Evolutionary conservation across 1,140 invertebrate genomes (phyloP).

Genomic region (Hydropsyche tenuis): DNA sequence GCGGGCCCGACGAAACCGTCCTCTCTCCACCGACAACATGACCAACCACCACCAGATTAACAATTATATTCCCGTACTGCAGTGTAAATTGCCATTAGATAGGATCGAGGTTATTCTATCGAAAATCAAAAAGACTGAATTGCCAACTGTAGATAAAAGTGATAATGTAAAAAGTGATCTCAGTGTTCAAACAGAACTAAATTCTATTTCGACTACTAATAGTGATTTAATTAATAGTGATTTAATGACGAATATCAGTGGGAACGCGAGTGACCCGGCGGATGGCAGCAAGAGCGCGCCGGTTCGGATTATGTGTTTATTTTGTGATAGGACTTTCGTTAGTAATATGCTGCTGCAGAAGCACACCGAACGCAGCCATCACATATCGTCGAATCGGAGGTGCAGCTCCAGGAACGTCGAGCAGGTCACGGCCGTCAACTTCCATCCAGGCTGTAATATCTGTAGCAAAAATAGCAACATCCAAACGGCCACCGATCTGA

Average conservation of each 20-base stretch:
- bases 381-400: slow-evolving; percentile 53
- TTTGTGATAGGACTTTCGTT: slow-evolving; percentile 68
- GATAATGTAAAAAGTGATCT: slow-evolving; percentile 37
- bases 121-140: slow-evolving; percentile 41
- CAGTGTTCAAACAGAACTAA: slow-evolving; percentile 38
- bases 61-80: slow-evolving; percentile 24
- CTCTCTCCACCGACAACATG: slow-evolving; percentile 19
- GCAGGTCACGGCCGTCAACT: slow-evolving; percentile 19
- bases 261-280: slow-evolving; percentile 2
- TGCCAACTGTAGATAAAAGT: slow-evolving; percentile 39
- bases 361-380: slow-evolving; percentile 65
- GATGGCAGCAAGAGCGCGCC: slow-evolving; percentile 20
- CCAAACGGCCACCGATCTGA: slow-evolving; percentile 53
- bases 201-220: slow-evolving; percentile 28
- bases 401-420: slow-evolving; percentile 53
- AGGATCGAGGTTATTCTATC: slow-evolving; percentile 41
- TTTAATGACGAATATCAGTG: slow-evolving; percentile 12
- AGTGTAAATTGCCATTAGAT: slow-evolving; percentile 45
- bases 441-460: slow-evolving; percentile 53
- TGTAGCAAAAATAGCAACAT: slow-evolving; percentile 54
- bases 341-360: slow-evolving; percentile 65
- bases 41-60: slow-evolving; percentile 14
- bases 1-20: slow-evolving; percentile 20
- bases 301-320: slow-evolving; percentile 61
- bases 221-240: slow-evolving; percentile 26